A percentile compares a stretch with the other conserved stretches of the same genome.
Conservation (phyloP, 1,140 invertebrate species). For the Drosophila bipectinata region DNA sequence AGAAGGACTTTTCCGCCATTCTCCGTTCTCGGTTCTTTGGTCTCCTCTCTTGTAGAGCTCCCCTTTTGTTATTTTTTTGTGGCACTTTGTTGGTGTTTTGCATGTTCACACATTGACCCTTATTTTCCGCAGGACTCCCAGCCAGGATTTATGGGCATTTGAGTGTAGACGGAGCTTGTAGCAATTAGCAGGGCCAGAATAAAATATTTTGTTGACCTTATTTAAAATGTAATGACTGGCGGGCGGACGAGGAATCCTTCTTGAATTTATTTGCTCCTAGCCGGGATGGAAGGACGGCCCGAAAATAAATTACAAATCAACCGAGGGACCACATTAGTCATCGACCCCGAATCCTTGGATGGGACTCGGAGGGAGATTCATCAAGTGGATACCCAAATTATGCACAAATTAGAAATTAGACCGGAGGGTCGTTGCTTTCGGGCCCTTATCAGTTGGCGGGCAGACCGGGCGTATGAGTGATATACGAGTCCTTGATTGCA, state of each 20-base stretch:
- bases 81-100: slow-evolving; percentile 21
- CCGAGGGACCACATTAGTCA: slow-evolving; percentile 50
- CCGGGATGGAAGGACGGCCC: background rate
- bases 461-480: slow-evolving; percentile 45
- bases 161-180: slow-evolving; percentile 35
- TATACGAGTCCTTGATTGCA: slow-evolving; percentile 18
- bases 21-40: no score
- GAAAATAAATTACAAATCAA: slow-evolving; percentile 59
- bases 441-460: slow-evolving; percentile 35
- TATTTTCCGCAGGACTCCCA: slow-evolving; percentile 22
- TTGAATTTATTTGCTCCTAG: slow-evolving; percentile 55
- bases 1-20: slow-evolving; percentile 15
- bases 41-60: background rate
- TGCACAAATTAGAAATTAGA: slow-evolving; percentile 32
- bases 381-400: slow-evolving; percentile 45
- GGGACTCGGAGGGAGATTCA: slow-evolving; percentile 5
- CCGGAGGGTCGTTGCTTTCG: slow-evolving; percentile 9
- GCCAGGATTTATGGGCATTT: slow-evolving; percentile 59
- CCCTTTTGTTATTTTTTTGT: slow-evolving; percentile 6
- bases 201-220: slow-evolving; percentile 57
- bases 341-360: slow-evolving; percentile 26
- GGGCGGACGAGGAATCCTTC: no score
- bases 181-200: slow-evolving; percentile 64
- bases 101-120: slow-evolving; percentile 72
- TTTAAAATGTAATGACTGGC: slow-evolving; percentile 65